Evolutionary conservation across 1,140 invertebrate species (phyloP).

Genomic region (Stenopsyche tienmushanensis): DNA sequence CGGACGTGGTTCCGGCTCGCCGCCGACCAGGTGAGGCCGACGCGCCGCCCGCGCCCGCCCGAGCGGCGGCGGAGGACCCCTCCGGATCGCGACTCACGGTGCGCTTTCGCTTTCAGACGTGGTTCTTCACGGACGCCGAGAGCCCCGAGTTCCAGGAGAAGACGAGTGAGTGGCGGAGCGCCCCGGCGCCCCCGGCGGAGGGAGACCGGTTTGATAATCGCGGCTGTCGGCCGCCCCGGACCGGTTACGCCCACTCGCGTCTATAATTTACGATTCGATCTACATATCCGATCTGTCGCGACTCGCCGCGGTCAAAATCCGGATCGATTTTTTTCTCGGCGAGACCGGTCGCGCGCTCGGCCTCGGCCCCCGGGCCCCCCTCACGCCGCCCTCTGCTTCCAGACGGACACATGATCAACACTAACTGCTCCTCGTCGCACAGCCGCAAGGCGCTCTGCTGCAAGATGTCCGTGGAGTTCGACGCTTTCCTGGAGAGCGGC

Average conservation of each 20-base stretch:
- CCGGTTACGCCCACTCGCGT: constrained; percentile 89
- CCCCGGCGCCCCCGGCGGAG: constrained; percentile 81
- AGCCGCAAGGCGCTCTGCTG: constrained; percentile 91
- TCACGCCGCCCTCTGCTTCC: too few species aligned
- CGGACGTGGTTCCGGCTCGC: background rate
- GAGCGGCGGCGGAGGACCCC: constrained; percentile 52
- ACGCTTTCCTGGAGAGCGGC: constrained; percentile 84
- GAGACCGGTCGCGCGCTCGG: too few species aligned
- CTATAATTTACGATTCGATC: constrained; percentile 92
- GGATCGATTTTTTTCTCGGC: constrained; percentile 94
- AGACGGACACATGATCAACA: constrained; percentile 95
- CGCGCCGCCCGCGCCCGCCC: constrained; percentile 35
- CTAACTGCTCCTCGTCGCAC: constrained; percentile 91
- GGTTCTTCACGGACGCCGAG: constrained; percentile 90
- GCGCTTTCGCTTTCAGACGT: constrained; percentile 69
- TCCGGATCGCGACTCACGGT: constrained; percentile 75
- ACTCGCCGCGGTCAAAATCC: constrained; percentile 84
- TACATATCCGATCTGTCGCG: constrained; percentile 80
- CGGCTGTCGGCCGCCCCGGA: constrained; percentile 82
- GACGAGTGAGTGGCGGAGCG: constrained; percentile 86
- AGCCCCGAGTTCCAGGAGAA: constrained; percentile 75
- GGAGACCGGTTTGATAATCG: constrained; percentile 83
- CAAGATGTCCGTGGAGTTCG: constrained; percentile 96
- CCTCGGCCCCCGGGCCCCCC: too few species aligned
- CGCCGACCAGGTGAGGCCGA: constrained; percentile 55